Evolutionary conservation across 2,797 vertebrate species (phyloP).

Genomic region (Morelia viridis): DNA sequence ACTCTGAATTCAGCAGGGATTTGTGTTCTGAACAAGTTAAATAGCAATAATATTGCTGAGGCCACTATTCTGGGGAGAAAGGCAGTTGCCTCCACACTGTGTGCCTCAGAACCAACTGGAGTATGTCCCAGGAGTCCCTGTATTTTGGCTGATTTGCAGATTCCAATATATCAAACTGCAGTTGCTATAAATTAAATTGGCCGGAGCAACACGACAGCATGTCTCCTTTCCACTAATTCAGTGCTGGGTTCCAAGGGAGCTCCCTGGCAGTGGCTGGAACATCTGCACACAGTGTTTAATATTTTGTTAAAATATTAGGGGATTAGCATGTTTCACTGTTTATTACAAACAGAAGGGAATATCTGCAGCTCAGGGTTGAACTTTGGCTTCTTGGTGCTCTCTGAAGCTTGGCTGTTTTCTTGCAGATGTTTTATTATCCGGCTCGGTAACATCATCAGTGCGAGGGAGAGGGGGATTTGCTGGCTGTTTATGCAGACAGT

Average conservation of each 20-base stretch:
- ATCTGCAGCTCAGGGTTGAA: not conserved
- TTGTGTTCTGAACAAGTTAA: not conserved
- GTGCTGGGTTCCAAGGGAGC: not conserved
- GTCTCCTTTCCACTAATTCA: not conserved
- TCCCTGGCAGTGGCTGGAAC: too few relatives aligned
- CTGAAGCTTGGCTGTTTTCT: not conserved
- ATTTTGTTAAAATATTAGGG: not conserved
- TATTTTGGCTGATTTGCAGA: not conserved
- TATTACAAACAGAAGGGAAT: not conserved
- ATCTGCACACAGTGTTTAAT: not conserved
- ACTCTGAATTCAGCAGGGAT: not conserved
- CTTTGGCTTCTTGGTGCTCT: not conserved
- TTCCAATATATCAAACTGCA: not conserved
- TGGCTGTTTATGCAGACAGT: not conserved
- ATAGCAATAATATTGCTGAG: not conserved
- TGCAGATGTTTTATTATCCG: not conserved
- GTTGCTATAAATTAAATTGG: not conserved
- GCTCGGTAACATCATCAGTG: not conserved
- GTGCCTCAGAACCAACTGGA: not conserved
- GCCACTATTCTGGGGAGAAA: not conserved
- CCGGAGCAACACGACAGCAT: not conserved
- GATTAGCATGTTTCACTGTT: not conserved
- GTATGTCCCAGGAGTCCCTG: not conserved
- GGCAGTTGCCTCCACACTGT: not conserved
- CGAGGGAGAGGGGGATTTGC: not conserved